Conservation (phyloP, 2,797 vertebrate species). For the Etheostoma nigrum region DNA sequence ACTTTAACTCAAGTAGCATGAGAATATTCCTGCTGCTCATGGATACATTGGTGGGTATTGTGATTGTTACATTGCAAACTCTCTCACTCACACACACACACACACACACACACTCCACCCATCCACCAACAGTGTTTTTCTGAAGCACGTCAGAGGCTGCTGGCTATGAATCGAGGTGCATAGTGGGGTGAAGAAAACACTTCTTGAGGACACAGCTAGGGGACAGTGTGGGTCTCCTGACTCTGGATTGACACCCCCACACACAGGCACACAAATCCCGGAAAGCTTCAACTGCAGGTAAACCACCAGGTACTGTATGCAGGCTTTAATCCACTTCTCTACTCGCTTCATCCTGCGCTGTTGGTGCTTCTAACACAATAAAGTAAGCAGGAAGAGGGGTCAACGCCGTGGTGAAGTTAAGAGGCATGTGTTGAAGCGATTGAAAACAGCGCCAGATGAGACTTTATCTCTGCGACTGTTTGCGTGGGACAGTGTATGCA, state of each 20-base stretch:
- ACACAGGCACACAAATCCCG: constrained; percentile 4
- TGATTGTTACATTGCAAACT: constrained; percentile 12
- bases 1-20: background rate
- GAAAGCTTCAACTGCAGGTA: constrained; percentile 45
- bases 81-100: background rate
- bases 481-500: constrained; percentile 74
- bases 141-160: constrained; percentile 67
- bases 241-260: constrained; percentile 34
- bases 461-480: constrained; percentile 36
- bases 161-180: constrained; percentile 57
- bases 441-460: constrained; percentile 32
- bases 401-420: constrained; percentile 44
- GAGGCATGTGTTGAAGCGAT: constrained; percentile 46
- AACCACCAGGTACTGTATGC: constrained; percentile 69
- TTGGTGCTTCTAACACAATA: constrained; percentile 12
- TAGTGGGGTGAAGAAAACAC: constrained; percentile 59
- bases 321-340: constrained; percentile 38
- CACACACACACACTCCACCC: constrained; percentile 19
- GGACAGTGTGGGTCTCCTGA: constrained; percentile 55
- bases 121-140: constrained; percentile 25
- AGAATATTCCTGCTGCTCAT: background rate
- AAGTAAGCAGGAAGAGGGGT: constrained; percentile 1
- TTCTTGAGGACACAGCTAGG: constrained; percentile 66
- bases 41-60: background rate
- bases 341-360: constrained; percentile 11